phyloP scores from a whole-genome alignment of 2,113 vertebrate species.

The Trogon melanurus region DNA sequence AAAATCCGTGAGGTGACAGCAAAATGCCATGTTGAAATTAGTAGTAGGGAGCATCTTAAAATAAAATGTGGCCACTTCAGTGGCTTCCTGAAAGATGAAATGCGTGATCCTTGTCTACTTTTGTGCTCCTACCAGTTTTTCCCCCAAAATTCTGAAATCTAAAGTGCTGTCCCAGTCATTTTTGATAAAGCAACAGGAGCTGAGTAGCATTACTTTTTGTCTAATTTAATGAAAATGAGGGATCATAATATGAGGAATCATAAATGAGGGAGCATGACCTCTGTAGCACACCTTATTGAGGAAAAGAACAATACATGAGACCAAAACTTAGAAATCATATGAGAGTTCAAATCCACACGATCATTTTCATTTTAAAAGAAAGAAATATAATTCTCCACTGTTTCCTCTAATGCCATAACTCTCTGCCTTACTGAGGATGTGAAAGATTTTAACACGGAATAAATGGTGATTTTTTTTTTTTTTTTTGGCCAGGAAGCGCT shows the following conservation, averaged over 20 bases:
- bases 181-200: not conserved
- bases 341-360: not conserved
- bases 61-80: not conserved
- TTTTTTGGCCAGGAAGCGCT: not conserved
- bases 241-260: not conserved
- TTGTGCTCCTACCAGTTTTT: not conserved
- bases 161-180: fast-evolving
- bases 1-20: not conserved
- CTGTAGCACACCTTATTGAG: not conserved
- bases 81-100: not conserved
- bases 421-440: fast-evolving
- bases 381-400: not conserved
- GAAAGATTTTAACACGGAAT: not conserved
- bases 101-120: fast-evolving
- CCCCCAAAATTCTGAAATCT: not conserved
- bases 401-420: not conserved
- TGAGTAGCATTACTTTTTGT: not conserved
- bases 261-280: not conserved
- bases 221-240: not conserved
- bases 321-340: not conserved
- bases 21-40: not conserved
- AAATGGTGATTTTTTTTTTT: not conserved
- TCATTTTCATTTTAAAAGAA: not conserved
- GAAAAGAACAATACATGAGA: not conserved
- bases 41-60: not conserved